Evolutionary conservation across 2,888 invertebrate genomes (phyloP).

Genomic region (Tetranychus piercei): DNA sequence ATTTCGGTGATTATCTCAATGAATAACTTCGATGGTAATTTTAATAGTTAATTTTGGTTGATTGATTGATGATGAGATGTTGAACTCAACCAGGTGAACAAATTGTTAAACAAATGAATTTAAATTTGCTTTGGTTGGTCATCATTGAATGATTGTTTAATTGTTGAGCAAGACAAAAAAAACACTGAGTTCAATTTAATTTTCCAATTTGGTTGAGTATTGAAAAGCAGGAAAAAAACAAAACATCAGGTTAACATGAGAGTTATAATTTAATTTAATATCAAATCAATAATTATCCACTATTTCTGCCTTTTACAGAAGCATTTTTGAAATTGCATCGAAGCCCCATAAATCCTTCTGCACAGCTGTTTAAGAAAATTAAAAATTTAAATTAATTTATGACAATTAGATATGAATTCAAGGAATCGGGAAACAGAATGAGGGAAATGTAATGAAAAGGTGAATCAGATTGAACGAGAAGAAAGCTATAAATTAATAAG

Average conservation of each 20-base stretch:
- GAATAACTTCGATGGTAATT: too few species aligned
- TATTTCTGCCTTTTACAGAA: not conserved
- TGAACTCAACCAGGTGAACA: too few species aligned
- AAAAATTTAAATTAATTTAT: slow-evolving; percentile 29
- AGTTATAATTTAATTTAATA: not conserved
- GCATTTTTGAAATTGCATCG: slow-evolving; percentile 24
- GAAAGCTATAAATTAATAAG: not conserved
- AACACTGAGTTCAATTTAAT: not conserved
- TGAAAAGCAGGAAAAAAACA: not conserved
- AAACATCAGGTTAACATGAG: not conserved
- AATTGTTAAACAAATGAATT: too few species aligned
- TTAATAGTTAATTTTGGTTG: too few species aligned
- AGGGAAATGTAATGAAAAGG: not conserved
- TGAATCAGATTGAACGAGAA: not conserved
- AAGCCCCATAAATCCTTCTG: slow-evolving; percentile 23
- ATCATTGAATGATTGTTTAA: too few species aligned
- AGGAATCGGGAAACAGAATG: not conserved
- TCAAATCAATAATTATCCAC: not conserved
- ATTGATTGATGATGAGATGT: too few species aligned
- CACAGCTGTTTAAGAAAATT: slow-evolving; percentile 32
- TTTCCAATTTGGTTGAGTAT: not conserved
- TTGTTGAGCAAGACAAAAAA: too few species aligned
- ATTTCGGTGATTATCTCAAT: too few species aligned
- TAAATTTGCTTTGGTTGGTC: too few species aligned
- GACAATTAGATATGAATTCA: not conserved